Evolutionary conservation across 2,113 vertebrate genomes (phyloP), one percentile per base, ranked within the genome.

Genomic region (Xyliphius kryptos): DNA sequence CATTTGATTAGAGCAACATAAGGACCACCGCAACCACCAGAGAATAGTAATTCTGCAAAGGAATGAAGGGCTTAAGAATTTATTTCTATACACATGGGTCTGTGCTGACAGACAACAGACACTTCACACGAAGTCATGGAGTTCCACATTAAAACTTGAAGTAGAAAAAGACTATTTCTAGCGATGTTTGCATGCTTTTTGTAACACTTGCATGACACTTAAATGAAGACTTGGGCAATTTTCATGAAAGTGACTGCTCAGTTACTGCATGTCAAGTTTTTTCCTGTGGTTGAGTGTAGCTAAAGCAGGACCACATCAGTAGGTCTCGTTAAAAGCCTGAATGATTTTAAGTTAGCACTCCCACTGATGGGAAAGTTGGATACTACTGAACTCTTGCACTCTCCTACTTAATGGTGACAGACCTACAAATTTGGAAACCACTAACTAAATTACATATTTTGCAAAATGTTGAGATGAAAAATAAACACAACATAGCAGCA

Each of bases 131-230:
- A 49, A 19, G 38, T 53, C 48, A 53, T 58, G 51, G 57, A 71
- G 51, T 26, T 56, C 21, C 50, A 4, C 36, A 65, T 49, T 49
- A 55, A 70, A 65, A 22, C 2, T 26, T 21, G 60, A 52, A 47
- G 47, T 51, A 15, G 21, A 58, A 47, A 36, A 19, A 43, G 12
- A 13, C 16, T 57, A 66, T 58, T 66, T 66, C 55, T n/a, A 59
- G 20, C 38, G 20, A 19, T 32, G 20, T 55, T 64, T 2, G 22
- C 61, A 54, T 26, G 61, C 51, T 54, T 50, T 32, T 22, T 19
- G 51, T 55, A 64, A 66, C 36, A 51, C 63, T 66, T 59, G 55
- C 47, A 58, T 51, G 64, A 58, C 64, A 66, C 20, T 51, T 41
- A 26, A 41, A 41, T 43, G 19, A 57, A 57, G 32, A 40, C 56